These are phyloP conservation scores for Dendrocincla fuliginosa DNA, from an alignment of 2,797 vertebrate genomes.

Conservation along the genomic window DNA sequence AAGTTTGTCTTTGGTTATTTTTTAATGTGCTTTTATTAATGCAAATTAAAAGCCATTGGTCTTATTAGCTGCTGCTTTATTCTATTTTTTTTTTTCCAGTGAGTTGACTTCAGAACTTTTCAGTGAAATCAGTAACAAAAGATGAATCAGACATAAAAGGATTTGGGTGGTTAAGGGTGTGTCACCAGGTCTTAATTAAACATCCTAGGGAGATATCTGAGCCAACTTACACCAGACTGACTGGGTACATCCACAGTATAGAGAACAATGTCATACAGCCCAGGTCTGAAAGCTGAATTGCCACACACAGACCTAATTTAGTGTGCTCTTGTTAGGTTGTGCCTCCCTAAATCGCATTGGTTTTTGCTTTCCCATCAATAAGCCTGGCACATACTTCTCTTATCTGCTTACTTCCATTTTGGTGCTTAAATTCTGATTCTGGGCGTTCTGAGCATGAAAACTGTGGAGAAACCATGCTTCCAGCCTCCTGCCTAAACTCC, in stretches of 20 bases:
- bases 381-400: not conserved
- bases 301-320: not conserved
- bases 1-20: not conserved
- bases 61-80: slow-evolving; percentile 42
- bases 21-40: slow-evolving; percentile 50
- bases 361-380: not conserved
- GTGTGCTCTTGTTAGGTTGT: fast-evolving
- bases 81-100: not conserved
- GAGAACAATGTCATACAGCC: not conserved
- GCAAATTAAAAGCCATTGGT: slow-evolving; percentile 55
- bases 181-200: slow-evolving; percentile 64
- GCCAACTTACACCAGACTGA: not conserved
- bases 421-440: not conserved
- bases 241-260: not conserved
- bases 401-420: not conserved
- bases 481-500: not conserved
- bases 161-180: slow-evolving; percentile 62
- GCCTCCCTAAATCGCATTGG: not conserved
- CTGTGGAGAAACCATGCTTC: not conserved
- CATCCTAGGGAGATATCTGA: slow-evolving; percentile 50
- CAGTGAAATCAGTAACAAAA: slow-evolving; percentile 64
- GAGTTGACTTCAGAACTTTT: slow-evolving; percentile 56
- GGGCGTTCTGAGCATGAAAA: not conserved
- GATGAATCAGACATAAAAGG: slow-evolving; percentile 70
- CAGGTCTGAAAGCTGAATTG: not conserved